Conservation (phyloP, 2,888 invertebrate species). For the Stenurella melanura region DNA sequence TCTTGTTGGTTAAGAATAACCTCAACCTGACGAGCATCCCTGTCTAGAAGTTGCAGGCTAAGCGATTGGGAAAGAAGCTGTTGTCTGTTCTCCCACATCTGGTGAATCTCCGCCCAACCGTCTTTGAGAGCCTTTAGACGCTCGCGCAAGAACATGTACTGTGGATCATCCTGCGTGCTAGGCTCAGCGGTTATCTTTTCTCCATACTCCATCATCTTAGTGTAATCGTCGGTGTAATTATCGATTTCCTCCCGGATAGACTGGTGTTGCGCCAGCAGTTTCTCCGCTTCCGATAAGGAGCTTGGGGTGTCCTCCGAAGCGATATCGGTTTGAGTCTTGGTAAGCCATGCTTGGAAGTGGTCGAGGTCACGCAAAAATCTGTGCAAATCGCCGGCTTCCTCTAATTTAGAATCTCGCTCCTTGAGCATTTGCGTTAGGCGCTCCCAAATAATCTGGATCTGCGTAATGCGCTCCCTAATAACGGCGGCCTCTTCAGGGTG, state of each 20-base stretch:
- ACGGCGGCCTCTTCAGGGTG: slow-evolving; percentile 96
- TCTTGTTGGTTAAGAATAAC: slow-evolving; percentile 98
- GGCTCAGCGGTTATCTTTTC: slow-evolving; percentile 93
- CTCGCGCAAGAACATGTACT: slow-evolving; percentile 99
- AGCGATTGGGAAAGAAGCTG: slow-evolving; percentile 95
- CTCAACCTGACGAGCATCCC: slow-evolving; percentile 98
- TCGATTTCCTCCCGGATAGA: slow-evolving; percentile 99
- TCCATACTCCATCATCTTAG: slow-evolving; percentile 99
- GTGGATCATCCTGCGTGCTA: slow-evolving; percentile 94
- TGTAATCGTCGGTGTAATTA: slow-evolving; percentile 98
- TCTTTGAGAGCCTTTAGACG: slow-evolving; percentile 97
- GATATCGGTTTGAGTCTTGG: slow-evolving; percentile 99
- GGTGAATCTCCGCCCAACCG: slow-evolving; percentile 99
- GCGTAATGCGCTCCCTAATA: slow-evolving; percentile 91
- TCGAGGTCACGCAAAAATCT: slow-evolving; percentile 98
- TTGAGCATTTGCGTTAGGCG: slow-evolving; percentile 95
- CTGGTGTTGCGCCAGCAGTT: slow-evolving; percentile 96
- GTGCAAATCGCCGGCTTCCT: slow-evolving; percentile 99
- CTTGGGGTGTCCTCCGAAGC: slow-evolving; percentile 97
- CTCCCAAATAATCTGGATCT: slow-evolving; percentile 94
- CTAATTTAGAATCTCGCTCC: slow-evolving; percentile 97
- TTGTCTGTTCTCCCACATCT: slow-evolving; percentile 99
- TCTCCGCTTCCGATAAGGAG: slow-evolving; percentile 96
- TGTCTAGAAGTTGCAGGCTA: slow-evolving; percentile 95
- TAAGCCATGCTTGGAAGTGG: slow-evolving; percentile 96